Percentiles rank a stretch among this genome's conserved stretches.
Conservation (phyloP, 2,113 vertebrate species). For the Ptilorrhoa leucosticta region DNA sequence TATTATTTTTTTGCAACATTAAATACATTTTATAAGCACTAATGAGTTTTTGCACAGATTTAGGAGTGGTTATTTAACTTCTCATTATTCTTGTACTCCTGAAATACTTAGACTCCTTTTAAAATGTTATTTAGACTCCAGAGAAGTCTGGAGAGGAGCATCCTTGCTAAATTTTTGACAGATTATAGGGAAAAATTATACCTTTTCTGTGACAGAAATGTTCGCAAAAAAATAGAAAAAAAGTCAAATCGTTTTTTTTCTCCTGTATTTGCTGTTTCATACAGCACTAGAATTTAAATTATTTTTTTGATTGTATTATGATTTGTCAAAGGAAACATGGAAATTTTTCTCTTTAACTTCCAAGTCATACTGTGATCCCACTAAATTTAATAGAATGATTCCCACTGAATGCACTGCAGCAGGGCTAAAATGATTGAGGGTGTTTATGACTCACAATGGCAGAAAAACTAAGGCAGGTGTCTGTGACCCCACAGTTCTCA, state of each 20-base stretch:
- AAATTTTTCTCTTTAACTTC: background rate
- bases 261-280: background rate
- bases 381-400: background rate
- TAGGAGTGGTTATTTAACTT: background rate
- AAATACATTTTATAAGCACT: background rate
- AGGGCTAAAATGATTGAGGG: background rate
- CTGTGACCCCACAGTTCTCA: background rate
- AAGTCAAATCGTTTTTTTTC: background rate
- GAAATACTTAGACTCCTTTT: background rate
- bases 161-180: background rate
- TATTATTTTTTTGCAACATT: background rate
- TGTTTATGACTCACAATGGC: background rate
- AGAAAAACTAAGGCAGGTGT: background rate
- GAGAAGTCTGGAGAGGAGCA: background rate
- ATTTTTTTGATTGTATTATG: background rate
- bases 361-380: background rate
- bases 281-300: background rate
- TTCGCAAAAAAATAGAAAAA: background rate
- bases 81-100: background rate
- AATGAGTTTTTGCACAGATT: background rate
- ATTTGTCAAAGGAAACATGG: background rate
- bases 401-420: background rate
- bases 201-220: background rate
- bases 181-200: background rate
- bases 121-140: background rate